Conservation (phyloP, 2,888 invertebrate genomes). For the Melipona bicolor region DNA sequence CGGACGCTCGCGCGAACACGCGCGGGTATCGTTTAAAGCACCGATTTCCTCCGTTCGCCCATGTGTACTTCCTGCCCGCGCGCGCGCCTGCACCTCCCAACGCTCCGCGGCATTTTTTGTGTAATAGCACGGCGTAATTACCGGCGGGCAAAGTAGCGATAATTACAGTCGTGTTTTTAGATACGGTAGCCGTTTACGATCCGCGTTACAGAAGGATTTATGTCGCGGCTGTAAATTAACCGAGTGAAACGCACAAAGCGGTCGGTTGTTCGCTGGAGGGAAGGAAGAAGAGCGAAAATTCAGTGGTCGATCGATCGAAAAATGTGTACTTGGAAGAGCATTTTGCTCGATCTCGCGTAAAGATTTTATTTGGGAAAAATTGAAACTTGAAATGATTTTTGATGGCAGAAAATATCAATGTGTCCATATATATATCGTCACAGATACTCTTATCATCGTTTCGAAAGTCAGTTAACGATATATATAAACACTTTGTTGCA, state of each 20-base stretch:
- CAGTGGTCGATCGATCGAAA: too few relatives aligned
- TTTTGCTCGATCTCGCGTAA: too few relatives aligned
- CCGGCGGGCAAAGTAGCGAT: slow-evolving; percentile 56
- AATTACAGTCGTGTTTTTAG: slow-evolving; percentile 41
- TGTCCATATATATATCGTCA: too few relatives aligned
- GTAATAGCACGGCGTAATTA: slow-evolving; percentile 56
- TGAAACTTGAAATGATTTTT: too few relatives aligned
- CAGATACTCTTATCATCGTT: too few relatives aligned
- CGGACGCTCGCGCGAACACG: background rate
- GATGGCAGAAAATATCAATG: too few relatives aligned
- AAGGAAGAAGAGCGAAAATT: too few relatives aligned
- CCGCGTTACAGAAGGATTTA: slow-evolving; percentile 41
- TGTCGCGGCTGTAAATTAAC: slow-evolving; percentile 11
- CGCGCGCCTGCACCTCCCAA: background rate
- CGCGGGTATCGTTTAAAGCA: slow-evolving; percentile 47
- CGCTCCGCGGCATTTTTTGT: slow-evolving; percentile 35
- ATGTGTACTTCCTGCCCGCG: slow-evolving; percentile 44
- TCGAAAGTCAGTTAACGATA: too few relatives aligned
- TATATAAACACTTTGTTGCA: too few relatives aligned
- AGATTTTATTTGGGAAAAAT: too few relatives aligned
- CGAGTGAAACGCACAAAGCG: background rate
- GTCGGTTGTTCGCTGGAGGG: background rate
- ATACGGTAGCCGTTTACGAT: slow-evolving; percentile 43
- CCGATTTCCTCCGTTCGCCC: slow-evolving; percentile 46
- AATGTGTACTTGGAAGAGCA: too few relatives aligned